Evolutionary conservation across 2,888 invertebrate species (phyloP).

Genomic region (Phymatocera aterrima): DNA sequence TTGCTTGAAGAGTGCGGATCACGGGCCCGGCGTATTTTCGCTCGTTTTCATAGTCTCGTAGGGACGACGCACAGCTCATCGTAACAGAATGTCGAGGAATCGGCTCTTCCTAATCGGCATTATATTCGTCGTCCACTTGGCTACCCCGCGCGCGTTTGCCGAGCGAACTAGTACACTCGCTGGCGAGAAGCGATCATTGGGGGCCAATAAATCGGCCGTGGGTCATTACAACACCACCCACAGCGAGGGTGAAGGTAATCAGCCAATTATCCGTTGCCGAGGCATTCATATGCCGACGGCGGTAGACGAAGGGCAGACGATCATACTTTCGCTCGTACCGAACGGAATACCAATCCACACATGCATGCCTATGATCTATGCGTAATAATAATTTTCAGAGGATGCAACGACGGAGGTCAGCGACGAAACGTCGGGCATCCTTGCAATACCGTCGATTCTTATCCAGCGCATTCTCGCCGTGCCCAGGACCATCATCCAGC

Average conservation of each 20-base stretch:
- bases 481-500: background rate
- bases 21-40: background rate
- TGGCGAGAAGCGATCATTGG: background rate
- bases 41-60: background rate
- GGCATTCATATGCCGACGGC: too few species aligned
- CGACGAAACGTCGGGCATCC: background rate
- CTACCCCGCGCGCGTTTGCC: background rate
- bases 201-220: background rate
- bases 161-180: background rate
- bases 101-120: background rate
- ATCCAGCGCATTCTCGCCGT: constrained; percentile 16
- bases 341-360: too few species aligned
- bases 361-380: too few species aligned
- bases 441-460: constrained; percentile 9
- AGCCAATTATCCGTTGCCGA: too few species aligned
- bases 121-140: background rate
- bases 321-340: too few species aligned
- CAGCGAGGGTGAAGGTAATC: background rate
- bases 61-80: background rate
- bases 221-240: background rate
- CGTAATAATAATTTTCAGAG: too few species aligned
- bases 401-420: background rate
- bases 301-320: too few species aligned
- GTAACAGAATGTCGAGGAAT: constrained; percentile 5
- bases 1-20: constrained; percentile 7